Evolutionary conservation across 2,888 invertebrate species (phyloP).

Genomic region (Erebia aethiops): DNA sequence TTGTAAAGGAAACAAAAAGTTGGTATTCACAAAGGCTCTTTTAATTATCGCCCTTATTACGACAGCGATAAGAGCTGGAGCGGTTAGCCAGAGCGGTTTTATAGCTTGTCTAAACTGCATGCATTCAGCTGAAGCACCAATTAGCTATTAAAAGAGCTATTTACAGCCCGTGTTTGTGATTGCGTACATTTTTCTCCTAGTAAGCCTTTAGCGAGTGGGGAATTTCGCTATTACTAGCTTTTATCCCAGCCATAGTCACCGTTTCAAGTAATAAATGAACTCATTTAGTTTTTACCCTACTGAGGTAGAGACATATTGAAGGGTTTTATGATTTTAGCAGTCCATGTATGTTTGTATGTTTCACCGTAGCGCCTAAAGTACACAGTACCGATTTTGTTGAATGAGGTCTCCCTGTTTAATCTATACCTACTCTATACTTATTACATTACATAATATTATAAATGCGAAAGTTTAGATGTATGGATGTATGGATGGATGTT

Average conservation of each 20-base stretch:
- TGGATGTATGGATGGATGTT: no score
- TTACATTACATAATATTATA: no score
- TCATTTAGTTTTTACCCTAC: not conserved
- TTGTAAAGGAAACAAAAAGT: not conserved
- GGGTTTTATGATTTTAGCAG: no score
- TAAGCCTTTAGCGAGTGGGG: conserved; percentile 19
- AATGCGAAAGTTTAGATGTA: no score
- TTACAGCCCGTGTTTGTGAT: conserved; percentile 25
- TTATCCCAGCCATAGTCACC: not conserved
- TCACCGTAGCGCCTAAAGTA: no score
- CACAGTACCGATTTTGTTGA: no score
- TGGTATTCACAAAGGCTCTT: not conserved
- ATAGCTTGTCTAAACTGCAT: conserved; percentile 23
- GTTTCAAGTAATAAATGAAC: conserved; percentile 12
- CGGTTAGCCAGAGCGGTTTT: not conserved
- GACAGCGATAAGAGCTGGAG: not conserved
- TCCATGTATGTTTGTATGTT: no score
- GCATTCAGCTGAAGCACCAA: conserved; percentile 23
- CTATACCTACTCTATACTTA: no score
- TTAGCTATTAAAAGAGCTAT: conserved; percentile 27
- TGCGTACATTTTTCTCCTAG: conserved; percentile 22
- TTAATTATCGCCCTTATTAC: conserved; percentile 2
- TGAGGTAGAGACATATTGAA: no score
- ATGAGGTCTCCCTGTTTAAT: no score
- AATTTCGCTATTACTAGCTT: conserved; percentile 19